Conservation (phyloP, 2,888 invertebrate species). For the Perdita meconis region DNA sequence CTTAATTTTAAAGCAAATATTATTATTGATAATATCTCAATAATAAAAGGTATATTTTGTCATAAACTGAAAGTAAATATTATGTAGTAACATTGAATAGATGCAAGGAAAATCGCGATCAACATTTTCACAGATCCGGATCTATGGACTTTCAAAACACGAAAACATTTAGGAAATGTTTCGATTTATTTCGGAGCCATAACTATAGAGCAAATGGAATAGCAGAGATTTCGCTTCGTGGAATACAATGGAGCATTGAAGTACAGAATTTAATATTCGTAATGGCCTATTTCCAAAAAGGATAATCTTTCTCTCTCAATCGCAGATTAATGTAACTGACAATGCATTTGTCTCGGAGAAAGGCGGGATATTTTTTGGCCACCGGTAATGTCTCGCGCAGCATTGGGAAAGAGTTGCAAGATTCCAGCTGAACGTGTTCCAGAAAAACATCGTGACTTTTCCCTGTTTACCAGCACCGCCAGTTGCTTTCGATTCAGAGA, state of each 20-base stretch:
- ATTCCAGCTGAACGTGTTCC: not conserved
- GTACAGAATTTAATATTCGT: not conserved
- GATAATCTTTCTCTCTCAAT: constrained; percentile 10
- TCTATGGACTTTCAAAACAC: too few relatives aligned
- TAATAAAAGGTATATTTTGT: too few relatives aligned
- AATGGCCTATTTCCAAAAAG: constrained; percentile 16
- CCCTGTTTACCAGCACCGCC: not conserved
- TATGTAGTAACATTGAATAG: too few relatives aligned
- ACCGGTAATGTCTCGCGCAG: too few relatives aligned
- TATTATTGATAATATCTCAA: too few relatives aligned
- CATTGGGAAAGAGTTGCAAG: not conserved
- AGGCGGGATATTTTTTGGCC: too few relatives aligned
- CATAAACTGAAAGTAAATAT: too few relatives aligned
- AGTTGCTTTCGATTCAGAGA: constrained; percentile 14
- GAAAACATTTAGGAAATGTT: constrained; percentile 2
- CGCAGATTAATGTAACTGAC: too few relatives aligned
- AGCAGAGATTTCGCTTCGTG: not conserved
- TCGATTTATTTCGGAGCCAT: not conserved
- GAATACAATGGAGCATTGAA: constrained; percentile 27
- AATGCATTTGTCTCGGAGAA: too few relatives aligned
- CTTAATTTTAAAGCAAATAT: too few relatives aligned
- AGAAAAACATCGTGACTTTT: not conserved
- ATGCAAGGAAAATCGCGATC: too few relatives aligned
- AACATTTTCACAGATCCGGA: too few relatives aligned
- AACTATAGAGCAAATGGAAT: constrained; percentile 1